Conservation (phyloP, 2,888 invertebrate species). For the Lycia hirtaria region DNA sequence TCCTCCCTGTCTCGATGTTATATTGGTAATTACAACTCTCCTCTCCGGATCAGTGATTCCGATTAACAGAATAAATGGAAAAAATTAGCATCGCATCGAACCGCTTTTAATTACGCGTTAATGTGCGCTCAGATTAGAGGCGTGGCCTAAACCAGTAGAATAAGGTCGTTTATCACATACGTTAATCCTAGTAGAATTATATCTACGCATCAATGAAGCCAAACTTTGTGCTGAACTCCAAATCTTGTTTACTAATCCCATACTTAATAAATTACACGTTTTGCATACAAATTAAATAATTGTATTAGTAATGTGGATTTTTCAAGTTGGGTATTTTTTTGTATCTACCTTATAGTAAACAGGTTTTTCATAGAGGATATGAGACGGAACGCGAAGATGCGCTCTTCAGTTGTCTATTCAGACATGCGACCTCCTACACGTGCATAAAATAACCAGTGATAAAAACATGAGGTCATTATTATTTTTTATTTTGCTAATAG, state of each 20-base stretch:
- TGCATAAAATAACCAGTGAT: constrained; percentile 3
- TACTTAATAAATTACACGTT: constrained; percentile 22
- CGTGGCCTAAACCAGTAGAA: constrained; percentile 2
- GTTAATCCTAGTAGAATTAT: constrained; percentile 9
- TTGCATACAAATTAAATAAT: constrained; percentile 19
- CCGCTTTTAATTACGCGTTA: no score
- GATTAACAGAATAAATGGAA: no score
- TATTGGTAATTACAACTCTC: no score
- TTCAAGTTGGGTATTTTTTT: neutral
- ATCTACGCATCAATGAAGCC: constrained; percentile 1
- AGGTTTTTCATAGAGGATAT: constrained; percentile 49
- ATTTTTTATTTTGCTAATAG: constrained; percentile 45
- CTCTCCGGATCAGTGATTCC: no score
- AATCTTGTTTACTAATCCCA: constrained; percentile 7
- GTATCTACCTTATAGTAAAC: constrained; percentile 39
- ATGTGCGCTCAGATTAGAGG: neutral
- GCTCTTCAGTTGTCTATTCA: constrained; percentile 52
- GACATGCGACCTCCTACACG: constrained; percentile 34
- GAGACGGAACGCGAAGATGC: constrained; percentile 47
- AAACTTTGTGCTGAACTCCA: neutral
- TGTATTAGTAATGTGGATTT: neutral
- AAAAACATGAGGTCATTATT: constrained; percentile 35
- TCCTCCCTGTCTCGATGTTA: no score
- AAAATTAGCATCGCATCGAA: no score
- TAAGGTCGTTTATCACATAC: constrained; percentile 23